phyloP scores from a whole-genome alignment of 1,140 invertebrate genomes.

The Lucilia sericata region DNA sequence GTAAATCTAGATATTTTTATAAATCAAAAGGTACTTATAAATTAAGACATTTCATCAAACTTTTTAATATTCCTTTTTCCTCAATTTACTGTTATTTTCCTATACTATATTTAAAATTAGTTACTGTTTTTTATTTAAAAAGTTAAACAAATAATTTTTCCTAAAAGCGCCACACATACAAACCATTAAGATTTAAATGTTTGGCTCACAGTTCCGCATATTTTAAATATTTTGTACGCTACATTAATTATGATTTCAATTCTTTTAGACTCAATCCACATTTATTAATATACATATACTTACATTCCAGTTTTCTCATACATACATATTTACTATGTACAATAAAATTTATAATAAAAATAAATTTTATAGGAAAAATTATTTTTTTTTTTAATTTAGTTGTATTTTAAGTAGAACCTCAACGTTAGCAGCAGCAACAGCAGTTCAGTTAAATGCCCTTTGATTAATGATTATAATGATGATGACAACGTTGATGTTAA shows the following conservation, averaged over 20 bases:
- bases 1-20: no score
- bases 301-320: no score
- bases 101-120: no score
- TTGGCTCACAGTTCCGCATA: not conserved
- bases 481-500: not conserved
- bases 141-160: not conserved
- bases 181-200: not conserved
- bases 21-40: no score
- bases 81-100: no score
- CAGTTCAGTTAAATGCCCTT: slow-evolving; percentile 17
- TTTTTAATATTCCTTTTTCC: no score
- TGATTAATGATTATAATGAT: slow-evolving; percentile 14
- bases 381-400: not conserved
- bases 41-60: no score
- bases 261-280: no score
- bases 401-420: not conserved
- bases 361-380: not conserved
- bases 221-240: not conserved
- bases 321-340: not conserved
- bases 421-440: not conserved
- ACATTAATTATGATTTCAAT: slow-evolving; percentile 4
- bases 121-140: not conserved
- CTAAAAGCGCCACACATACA: not conserved
- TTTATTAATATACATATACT: no score
- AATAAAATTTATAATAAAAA: not conserved